Conservation (phyloP, 2,113 vertebrate genomes). For the Colistium nudipinnis region DNA sequence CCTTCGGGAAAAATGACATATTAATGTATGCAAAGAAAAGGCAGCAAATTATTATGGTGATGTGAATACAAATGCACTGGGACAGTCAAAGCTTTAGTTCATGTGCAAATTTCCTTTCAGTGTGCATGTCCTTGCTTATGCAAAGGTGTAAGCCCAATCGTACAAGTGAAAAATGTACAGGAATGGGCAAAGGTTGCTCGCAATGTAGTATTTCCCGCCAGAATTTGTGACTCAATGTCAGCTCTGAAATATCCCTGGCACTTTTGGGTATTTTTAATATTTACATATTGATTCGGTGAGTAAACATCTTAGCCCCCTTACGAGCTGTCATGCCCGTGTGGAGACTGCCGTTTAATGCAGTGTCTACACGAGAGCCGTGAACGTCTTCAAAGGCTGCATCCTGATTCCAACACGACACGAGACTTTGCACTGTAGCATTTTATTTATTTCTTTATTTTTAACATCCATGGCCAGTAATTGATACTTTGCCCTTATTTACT, state of each 20-base stretch:
- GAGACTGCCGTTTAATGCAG: constrained; percentile 11
- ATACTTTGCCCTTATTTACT: constrained; percentile 50
- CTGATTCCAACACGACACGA: constrained; percentile 57
- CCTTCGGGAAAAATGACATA: constrained; percentile 23
- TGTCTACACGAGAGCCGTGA: constrained; percentile 27
- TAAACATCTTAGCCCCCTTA: not conserved
- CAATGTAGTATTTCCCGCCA: too few relatives aligned
- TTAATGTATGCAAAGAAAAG: constrained; percentile 57
- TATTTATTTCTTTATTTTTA: constrained; percentile 70
- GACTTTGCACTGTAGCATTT: constrained; percentile 49
- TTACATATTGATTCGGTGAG: not conserved
- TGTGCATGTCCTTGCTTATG: too few relatives aligned
- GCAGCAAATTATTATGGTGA: constrained; percentile 53
- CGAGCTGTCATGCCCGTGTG: too few relatives aligned
- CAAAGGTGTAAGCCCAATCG: too few relatives aligned
- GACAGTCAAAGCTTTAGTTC: too few relatives aligned
- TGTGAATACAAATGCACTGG: constrained; percentile 23
- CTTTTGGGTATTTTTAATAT: not conserved
- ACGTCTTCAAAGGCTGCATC: constrained; percentile 20
- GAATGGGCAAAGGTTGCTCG: too few relatives aligned
- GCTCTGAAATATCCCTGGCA: too few relatives aligned
- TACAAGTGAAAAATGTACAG: too few relatives aligned
- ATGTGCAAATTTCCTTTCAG: too few relatives aligned
- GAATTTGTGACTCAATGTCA: too few relatives aligned
- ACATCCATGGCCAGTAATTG: constrained; percentile 54